Base-by-base conservation (phyloP, 2,888 invertebrate species). In the Athalia rosae region DNA sequence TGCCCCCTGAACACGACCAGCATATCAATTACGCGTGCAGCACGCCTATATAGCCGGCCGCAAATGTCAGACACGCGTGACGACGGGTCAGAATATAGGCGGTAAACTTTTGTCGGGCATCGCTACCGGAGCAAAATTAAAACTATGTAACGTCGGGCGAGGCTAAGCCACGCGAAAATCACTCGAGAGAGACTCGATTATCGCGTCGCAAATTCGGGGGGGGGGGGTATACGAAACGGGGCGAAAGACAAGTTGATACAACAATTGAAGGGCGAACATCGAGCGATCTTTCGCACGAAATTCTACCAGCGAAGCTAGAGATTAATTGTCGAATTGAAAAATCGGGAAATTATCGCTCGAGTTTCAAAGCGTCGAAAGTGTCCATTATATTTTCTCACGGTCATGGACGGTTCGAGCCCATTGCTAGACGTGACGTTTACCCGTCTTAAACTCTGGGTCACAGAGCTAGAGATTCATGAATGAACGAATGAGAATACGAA, bases 31-130 rank as follows among this genome's bases (percentile, higher is more conserved):
- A 15, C 28, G 41, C 11, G 9, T 62, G 48, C 74, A 62, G 45
- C 71, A 4, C 28, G 2, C 28, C 28, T 28, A 28, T 28, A 28
- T 2, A 28, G 28, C 28, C 28, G 47, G 59, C 74, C 59, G 79
- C 80, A 79, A 83, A 83, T 83, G 81, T 83, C 82, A 79, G 76
- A 80, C 83, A 82, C 80, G 80, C 80, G 81, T 80, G 64, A 62
- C 66, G 76, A 66, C 67, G 53, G 64, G 63, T 56, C 78, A 62
- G 7, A 15, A 58, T 43, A 4, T 45, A 45, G 13, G 28, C 28
- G 28, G 62, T 62, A 64, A 45, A 64, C 15, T 41, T 41, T 8
- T 41, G 8, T 41, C 62, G 41, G 11, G 41, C 7, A 8, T 41
- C 50, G 48, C 13, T 50, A 8, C 3, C n/a, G 13, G 11, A 5